Conservation (phyloP, 2,113 vertebrate species). For the Thunnus maccoyii region DNA sequence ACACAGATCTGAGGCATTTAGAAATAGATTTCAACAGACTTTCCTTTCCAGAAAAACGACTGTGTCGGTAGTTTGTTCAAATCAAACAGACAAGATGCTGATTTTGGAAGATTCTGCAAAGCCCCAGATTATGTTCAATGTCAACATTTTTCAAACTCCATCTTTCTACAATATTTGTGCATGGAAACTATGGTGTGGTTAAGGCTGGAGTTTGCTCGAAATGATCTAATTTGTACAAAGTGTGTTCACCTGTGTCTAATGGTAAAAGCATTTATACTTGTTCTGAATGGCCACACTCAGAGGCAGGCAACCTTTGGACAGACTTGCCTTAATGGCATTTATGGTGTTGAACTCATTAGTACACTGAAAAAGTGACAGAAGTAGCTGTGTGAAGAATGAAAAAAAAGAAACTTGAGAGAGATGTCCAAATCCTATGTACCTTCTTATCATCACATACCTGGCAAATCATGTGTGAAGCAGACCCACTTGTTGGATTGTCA, state of each 20-base stretch:
- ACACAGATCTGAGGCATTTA: constrained; percentile 29
- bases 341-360: background rate
- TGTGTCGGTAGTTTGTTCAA: background rate
- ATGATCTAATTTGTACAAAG: background rate
- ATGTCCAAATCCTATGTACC: no score
- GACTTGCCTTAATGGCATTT: background rate
- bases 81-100: constrained; percentile 9
- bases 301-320: background rate
- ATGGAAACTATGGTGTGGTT: background rate
- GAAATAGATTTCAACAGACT: constrained; percentile 15
- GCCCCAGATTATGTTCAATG: background rate
- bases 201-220: background rate
- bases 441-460: background rate
- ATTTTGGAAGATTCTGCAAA: background rate
- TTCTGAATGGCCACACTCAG: background rate
- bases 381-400: no score
- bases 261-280: background rate
- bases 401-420: no score
- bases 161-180: background rate
- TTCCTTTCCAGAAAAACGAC: constrained; percentile 7
- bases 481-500: background rate
- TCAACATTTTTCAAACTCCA: background rate
- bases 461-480: background rate
- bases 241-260: background rate
- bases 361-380: background rate